These are phyloP conservation scores for Halcyon malimbica DNA, from an alignment of 2,113 vertebrate species.

Conservation along the genomic window DNA sequence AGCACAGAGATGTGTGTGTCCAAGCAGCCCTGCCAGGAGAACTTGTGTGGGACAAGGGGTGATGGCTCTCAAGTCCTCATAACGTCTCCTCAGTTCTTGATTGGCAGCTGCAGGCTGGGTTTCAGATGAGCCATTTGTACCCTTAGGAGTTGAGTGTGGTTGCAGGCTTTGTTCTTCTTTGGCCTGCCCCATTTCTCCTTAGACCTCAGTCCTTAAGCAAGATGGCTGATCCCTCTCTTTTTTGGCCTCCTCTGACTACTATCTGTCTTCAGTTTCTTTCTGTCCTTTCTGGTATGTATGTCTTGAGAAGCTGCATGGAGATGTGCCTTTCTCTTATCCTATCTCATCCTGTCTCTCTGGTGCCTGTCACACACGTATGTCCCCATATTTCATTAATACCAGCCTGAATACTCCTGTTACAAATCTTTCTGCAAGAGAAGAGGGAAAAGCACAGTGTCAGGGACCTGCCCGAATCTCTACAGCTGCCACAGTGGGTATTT, in stretches of 20 bases:
- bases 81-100: not conserved
- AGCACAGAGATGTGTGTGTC: not conserved
- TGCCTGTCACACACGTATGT: not conserved
- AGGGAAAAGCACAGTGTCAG: not conserved
- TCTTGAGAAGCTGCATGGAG: not conserved
- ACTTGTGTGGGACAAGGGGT: not conserved
- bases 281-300: not conserved
- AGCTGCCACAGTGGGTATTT: not conserved
- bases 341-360: not conserved
- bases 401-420: not conserved
- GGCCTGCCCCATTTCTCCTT: not conserved
- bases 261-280: not conserved
- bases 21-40: not conserved
- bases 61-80: not conserved
- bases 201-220: not conserved
- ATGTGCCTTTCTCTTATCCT: not conserved
- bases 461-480: not conserved
- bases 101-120: not conserved
- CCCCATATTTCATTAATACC: not conserved
- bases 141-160: not conserved
- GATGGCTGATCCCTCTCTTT: not conserved
- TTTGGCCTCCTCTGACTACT: not conserved
- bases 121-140: not conserved
- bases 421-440: not conserved
- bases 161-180: not conserved